Percentiles rank a stretch among this genome's conserved stretches.
Conservation (phyloP, 2,113 vertebrate species). For the Oenanthe melanoleuca region DNA sequence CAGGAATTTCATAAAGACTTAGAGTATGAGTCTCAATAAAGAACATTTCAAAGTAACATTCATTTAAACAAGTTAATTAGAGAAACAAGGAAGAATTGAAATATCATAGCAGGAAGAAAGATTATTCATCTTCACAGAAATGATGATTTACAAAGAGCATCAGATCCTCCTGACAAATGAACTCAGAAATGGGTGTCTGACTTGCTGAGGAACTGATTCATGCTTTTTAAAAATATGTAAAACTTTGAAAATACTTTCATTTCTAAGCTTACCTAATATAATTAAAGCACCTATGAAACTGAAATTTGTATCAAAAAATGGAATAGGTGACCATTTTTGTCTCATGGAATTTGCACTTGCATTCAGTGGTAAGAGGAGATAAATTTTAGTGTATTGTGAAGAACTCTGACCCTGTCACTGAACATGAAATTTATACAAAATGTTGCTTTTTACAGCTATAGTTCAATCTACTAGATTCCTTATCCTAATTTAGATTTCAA, state of each 20-base stretch:
- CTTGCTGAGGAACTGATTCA: neutral
- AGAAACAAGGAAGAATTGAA: neutral
- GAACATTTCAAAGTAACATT: neutral
- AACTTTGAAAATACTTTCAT: neutral
- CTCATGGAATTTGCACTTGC: neutral
- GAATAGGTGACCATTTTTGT: neutral
- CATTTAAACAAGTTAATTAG: neutral
- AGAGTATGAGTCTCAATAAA: neutral
- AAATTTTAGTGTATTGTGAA: neutral
- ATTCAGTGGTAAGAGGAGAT: neutral
- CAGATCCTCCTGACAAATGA: neutral
- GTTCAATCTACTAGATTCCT: neutral
- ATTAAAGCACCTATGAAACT: neutral
- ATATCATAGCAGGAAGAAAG: neutral
- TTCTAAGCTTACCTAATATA: neutral
- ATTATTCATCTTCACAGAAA: neutral
- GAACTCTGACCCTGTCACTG: neutral
- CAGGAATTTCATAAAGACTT: neutral
- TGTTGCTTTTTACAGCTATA: neutral
- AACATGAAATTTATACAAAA: neutral
- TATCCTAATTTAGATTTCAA: neutral
- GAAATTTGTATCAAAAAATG: neutral
- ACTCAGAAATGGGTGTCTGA: neutral
- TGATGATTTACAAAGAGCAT: neutral
- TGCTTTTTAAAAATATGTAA: neutral